Conservation (phyloP, 2,113 vertebrate genomes). For the Anser brachyrhynchus region DNA sequence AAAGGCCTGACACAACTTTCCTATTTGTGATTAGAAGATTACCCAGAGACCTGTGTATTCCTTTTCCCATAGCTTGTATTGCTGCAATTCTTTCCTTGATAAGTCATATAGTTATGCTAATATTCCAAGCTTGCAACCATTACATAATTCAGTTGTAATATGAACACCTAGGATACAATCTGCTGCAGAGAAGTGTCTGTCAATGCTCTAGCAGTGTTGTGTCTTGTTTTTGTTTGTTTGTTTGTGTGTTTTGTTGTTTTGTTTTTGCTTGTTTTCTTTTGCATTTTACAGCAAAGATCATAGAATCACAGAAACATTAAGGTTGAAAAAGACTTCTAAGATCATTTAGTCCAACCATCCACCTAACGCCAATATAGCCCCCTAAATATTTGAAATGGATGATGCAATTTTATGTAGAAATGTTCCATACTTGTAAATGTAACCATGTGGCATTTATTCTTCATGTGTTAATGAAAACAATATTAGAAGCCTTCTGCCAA, state of each 20-base stretch:
- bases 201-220: background rate
- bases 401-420: constrained; percentile 78
- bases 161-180: background rate
- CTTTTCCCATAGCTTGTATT: background rate
- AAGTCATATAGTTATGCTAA: constrained; percentile 18
- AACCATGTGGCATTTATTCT: constrained; percentile 78
- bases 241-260: too few relatives aligned
- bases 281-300: constrained; percentile 71
- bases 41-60: background rate
- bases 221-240: background rate
- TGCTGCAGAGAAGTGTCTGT: background rate
- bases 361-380: too few relatives aligned
- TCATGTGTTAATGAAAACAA: constrained; percentile 68
- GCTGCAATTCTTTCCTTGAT: background rate
- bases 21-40: background rate
- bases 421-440: constrained; percentile 75
- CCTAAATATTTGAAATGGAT: constrained; percentile 75
- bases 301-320: too few relatives aligned
- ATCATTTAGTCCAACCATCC: too few relatives aligned
- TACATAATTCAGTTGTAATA: constrained; percentile 9
- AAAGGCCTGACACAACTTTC: background rate
- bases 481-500: background rate
- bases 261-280: background rate
- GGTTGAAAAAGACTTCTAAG: too few relatives aligned
- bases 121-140: background rate